A percentile compares a stretch with the other conserved stretches of the same genome.
Conservation (phyloP, 1,140 invertebrate genomes). For the Aphis craccivora region DNA sequence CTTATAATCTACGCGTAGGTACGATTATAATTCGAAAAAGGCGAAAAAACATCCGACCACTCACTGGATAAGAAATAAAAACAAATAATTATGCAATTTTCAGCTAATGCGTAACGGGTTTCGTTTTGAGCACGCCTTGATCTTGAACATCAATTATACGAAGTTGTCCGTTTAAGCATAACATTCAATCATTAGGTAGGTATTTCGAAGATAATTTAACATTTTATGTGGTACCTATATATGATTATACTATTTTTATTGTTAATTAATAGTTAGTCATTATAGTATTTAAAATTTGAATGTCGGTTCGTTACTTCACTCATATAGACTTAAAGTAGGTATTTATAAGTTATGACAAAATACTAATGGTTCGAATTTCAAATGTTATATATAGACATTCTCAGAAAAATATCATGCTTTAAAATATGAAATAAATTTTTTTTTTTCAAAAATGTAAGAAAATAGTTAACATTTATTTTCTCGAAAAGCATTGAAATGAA, state of each 20-base stretch:
- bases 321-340: too few species aligned
- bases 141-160: too few species aligned
- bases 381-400: background rate
- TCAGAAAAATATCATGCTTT: background rate
- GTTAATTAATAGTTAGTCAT: background rate
- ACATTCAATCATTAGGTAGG: too few species aligned
- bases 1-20: background rate
- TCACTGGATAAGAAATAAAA: background rate
- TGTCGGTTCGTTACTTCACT: background rate
- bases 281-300: background rate
- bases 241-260: background rate
- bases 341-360: background rate
- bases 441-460: background rate
- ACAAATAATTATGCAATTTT: background rate
- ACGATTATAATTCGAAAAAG: background rate
- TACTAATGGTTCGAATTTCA: background rate
- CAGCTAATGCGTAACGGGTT: background rate
- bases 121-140: background rate
- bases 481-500: background rate
- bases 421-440: background rate
- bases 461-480: background rate
- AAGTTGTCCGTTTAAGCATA: background rate
- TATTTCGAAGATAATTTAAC: too few species aligned
- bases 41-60: background rate
- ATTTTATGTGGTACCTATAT: background rate